Evolutionary conservation across 2,888 invertebrate genomes (phyloP).

Genomic region (Andrena trimmerana): DNA sequence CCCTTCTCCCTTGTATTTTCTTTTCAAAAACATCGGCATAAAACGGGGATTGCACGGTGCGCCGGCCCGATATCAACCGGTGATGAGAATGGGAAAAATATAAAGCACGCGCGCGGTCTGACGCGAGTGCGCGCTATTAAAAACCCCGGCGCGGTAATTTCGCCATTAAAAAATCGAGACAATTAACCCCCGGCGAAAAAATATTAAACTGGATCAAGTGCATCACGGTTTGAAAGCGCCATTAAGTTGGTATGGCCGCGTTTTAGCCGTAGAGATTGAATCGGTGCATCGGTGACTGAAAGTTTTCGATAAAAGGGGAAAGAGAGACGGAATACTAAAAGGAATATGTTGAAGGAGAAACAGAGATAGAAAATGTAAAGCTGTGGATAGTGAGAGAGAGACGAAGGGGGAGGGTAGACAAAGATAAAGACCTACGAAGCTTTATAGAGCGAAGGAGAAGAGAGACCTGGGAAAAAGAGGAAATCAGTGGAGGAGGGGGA

Average conservation of each 20-base stretch:
- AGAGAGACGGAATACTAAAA: background rate
- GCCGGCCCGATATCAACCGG: conserved; percentile 18
- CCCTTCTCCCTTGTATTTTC: background rate
- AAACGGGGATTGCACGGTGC: background rate
- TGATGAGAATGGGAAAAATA: conserved; percentile 29
- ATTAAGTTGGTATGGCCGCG: conserved; percentile 50
- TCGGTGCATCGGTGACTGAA: conserved; percentile 29
- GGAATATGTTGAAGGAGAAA: background rate
- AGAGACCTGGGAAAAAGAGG: background rate
- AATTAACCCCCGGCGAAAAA: conserved; percentile 20
- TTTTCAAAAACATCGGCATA: conserved; percentile 6
- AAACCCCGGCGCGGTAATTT: conserved; percentile 25
- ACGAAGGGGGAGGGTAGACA: background rate
- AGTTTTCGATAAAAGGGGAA: background rate
- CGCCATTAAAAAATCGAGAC: conserved; percentile 29
- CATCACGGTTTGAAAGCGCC: conserved; percentile 45
- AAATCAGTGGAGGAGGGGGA: background rate
- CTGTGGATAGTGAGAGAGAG: background rate
- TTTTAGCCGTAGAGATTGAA: conserved; percentile 50
- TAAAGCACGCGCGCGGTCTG: conserved; percentile 2
- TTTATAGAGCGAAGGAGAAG: too few species aligned
- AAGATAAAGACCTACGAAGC: too few species aligned
- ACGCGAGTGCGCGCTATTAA: background rate
- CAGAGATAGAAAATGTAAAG: background rate
- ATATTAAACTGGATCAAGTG: conserved; percentile 53